A percentile compares a stretch with the other conserved stretches of the same genome.
These are phyloP conservation scores for Desoria tigrina DNA, from an alignment of 2,888 invertebrate species.

Conservation along the genomic window DNA sequence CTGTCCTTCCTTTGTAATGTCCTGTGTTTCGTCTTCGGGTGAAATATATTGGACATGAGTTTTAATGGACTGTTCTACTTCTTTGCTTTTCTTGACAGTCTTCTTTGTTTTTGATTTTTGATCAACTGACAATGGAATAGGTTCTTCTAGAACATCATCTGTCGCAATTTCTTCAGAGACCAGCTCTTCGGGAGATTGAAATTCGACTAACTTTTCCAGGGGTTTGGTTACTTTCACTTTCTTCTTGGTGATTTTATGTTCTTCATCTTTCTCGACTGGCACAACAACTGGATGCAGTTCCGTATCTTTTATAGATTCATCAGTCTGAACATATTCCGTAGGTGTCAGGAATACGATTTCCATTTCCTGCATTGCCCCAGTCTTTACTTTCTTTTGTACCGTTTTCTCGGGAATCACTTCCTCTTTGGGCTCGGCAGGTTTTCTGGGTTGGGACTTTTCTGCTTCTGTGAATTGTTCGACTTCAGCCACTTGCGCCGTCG, in stretches of 20 bases:
- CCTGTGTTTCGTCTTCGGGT: conserved; percentile 3
- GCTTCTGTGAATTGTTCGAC: neutral
- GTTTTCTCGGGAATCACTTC: neutral
- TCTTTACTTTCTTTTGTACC: neutral
- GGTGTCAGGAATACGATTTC: neutral
- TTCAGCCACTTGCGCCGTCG: conserved; percentile 4
- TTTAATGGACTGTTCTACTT: neutral
- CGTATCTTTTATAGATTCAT: neutral
- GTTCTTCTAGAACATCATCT: neutral
- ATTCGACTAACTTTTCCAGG: conserved; percentile 1
- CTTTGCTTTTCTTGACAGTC: too few species aligned
- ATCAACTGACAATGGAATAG: neutral
- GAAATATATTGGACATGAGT: neutral
- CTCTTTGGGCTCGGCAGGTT: neutral
- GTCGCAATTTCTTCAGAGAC: conserved; percentile 1
- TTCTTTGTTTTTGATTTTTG: neutral
- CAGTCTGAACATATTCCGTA: neutral
- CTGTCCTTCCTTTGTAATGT: too few species aligned
- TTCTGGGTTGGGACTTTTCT: neutral
- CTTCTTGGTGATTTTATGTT: conserved; percentile 12
- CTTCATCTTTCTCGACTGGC: neutral
- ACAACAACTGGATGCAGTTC: neutral
- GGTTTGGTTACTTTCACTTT: conserved; percentile 4
- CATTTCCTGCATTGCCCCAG: neutral
- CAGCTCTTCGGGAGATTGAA: conserved; percentile 57